phyloP scores from a whole-genome alignment of 2,113 vertebrate species.

The Capreolus pygargus region DNA sequence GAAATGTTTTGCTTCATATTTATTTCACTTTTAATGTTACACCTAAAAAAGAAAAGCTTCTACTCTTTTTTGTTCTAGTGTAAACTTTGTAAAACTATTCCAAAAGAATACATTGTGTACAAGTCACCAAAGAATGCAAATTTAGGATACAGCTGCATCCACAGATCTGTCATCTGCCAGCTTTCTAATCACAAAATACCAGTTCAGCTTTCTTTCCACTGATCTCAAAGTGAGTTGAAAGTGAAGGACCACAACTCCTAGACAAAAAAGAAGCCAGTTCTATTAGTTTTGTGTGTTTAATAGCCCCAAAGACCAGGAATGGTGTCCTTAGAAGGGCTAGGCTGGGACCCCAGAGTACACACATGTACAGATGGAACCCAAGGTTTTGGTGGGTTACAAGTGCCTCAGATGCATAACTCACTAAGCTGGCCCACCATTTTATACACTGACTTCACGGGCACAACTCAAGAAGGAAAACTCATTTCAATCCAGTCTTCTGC shows the following conservation, averaged over 20 bases:
- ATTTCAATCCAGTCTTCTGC: conserved; percentile 90
- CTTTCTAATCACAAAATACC: conserved; percentile 58
- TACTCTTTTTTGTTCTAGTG: conserved; percentile 64
- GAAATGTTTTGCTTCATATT: conserved; percentile 47
- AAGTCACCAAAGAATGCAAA: conserved; percentile 83
- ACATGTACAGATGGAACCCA: conserved; percentile 74
- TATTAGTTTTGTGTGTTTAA: conserved; percentile 77
- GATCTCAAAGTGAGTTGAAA: conserved; percentile 77
- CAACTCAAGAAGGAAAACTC: conserved; percentile 92
- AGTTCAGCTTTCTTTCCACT: conserved; percentile 71
- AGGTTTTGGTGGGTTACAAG: conserved; percentile 88
- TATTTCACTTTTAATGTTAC: neutral
- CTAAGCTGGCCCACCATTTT: conserved; percentile 91
- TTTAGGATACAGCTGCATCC: conserved; percentile 76
- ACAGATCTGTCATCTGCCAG: conserved; percentile 64
- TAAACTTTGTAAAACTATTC: conserved; percentile 83
- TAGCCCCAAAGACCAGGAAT: conserved; percentile 74
- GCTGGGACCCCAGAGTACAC: conserved; percentile 74
- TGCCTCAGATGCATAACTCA: conserved; percentile 89
- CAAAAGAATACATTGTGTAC: conserved; percentile 84
- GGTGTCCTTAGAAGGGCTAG: conserved; percentile 77
- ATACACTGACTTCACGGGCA: conserved; percentile 90
- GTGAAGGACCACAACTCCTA: conserved; percentile 79
- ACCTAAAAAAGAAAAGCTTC: conserved; percentile 67
- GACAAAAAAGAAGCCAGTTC: conserved; percentile 79